phyloP scores from a whole-genome alignment of 2,888 invertebrate genomes.

The Drosophila austrosaltans region DNA sequence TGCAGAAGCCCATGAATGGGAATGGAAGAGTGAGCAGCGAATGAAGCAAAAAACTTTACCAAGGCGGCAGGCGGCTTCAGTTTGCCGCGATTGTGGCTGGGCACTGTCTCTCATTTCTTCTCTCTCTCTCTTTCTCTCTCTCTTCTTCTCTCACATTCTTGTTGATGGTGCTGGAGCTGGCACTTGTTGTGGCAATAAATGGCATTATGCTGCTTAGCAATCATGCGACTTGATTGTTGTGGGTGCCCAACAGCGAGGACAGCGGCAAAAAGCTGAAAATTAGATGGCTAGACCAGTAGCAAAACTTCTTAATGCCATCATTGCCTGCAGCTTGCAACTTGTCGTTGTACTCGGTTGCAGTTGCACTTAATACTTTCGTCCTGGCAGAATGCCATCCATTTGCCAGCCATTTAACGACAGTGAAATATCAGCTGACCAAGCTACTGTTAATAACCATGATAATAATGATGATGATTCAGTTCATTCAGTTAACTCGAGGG shows the following conservation, averaged over 20 bases:
- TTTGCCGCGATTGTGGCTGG: slow-evolving; percentile 1
- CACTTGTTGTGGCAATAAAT: slow-evolving; percentile 69
- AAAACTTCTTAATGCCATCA: slow-evolving; percentile 20
- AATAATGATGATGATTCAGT: slow-evolving; percentile 12
- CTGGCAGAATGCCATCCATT: slow-evolving; percentile 32
- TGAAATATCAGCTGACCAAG: slow-evolving; percentile 32
- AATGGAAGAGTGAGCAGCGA: slow-evolving; percentile 38
- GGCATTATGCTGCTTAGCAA: slow-evolving; percentile 73
- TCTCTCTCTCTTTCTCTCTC: no score
- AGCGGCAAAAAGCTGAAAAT: slow-evolving; percentile 40
- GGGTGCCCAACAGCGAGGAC: slow-evolving; percentile 17
- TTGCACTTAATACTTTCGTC: slow-evolving; percentile 37
- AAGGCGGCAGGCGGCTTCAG: slow-evolving; percentile 6
- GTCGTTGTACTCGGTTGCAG: slow-evolving; percentile 25
- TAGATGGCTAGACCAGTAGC: slow-evolving; percentile 44
- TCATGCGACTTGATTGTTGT: slow-evolving; percentile 70
- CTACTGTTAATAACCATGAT: slow-evolving; percentile 43
- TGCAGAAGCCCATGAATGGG: slow-evolving; percentile 65
- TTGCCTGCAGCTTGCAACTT: slow-evolving; percentile 22
- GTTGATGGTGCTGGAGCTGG: slow-evolving; percentile 4
- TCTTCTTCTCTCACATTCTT: no score
- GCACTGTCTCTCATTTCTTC: background rate
- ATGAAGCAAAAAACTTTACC: slow-evolving; percentile 18
- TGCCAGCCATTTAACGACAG: slow-evolving; percentile 47
- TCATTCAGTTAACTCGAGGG: background rate